phyloP scores from a whole-genome alignment of 2,888 invertebrate species.

The Ectropis crepuscularia region DNA sequence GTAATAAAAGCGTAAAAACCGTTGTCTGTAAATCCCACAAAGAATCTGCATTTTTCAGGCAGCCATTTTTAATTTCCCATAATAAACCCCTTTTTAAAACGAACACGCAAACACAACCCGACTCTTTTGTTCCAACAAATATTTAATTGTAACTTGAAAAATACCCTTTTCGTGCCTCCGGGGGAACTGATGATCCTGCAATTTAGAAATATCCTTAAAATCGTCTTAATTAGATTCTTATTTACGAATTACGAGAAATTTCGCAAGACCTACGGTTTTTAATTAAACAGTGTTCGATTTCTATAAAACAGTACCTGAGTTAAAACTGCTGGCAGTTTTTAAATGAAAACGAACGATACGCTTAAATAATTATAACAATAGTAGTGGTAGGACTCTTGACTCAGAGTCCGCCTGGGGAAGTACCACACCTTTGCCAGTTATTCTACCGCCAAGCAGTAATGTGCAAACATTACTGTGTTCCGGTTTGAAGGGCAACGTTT shows the following conservation, averaged over 20 bases:
- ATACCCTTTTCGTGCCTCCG: conserved; percentile 16
- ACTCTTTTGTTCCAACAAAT: conserved; percentile 12
- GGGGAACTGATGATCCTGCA: conserved; percentile 12
- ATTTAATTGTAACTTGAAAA: conserved; percentile 24
- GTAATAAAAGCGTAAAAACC: no score
- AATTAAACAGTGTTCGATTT: conserved; percentile 34
- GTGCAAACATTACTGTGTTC: no score
- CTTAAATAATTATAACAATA: no score
- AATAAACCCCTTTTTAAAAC: conserved; percentile 5
- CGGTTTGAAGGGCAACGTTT: no score
- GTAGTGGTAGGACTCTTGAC: no score
- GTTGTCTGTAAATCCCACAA: no score
- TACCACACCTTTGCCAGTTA: no score
- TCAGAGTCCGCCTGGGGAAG: no score
- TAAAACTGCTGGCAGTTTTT: not conserved
- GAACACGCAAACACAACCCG: not conserved
- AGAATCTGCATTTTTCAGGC: not conserved
- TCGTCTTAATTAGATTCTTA: conserved; percentile 33
- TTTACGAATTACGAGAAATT: conserved; percentile 29
- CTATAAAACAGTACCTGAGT: conserved; percentile 17
- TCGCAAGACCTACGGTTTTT: conserved; percentile 34
- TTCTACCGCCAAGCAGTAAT: no score
- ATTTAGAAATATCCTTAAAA: conserved; percentile 26
- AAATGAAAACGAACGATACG: not conserved
- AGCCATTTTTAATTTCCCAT: not conserved